These are phyloP conservation scores for Ctenodactylus gundi DNA, from an alignment of 2,113 vertebrate genomes.

Conservation along the genomic window DNA sequence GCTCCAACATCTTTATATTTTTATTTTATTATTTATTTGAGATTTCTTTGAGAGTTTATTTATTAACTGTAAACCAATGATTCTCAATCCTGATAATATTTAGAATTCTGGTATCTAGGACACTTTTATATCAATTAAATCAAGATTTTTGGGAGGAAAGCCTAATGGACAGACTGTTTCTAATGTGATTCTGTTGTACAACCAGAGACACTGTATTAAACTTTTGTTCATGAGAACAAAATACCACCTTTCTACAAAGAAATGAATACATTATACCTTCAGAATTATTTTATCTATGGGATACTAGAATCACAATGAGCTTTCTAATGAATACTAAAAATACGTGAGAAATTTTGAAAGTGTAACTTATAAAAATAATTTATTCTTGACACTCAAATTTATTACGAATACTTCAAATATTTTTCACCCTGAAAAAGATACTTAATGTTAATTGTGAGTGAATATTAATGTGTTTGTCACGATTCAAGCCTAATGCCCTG, in stretches of 20 bases:
- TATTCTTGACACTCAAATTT: slow-evolving; percentile 5
- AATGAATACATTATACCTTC: not conserved
- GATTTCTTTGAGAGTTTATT: not conserved
- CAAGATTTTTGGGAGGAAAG: not conserved
- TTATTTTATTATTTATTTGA: not conserved
- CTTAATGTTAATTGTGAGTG: not conserved
- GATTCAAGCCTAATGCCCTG: not conserved
- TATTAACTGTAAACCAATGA: not conserved
- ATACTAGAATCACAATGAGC: not conserved
- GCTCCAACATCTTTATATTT: too few species aligned
- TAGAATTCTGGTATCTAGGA: not conserved
- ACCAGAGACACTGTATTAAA: not conserved
- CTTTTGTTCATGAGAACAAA: not conserved
- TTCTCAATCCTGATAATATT: not conserved
- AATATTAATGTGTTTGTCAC: not conserved
- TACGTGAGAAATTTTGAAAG: not conserved
- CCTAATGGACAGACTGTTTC: not conserved
- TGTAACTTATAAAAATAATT: not conserved
- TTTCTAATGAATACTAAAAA: slow-evolving; percentile 4
- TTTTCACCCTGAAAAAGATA: not conserved
- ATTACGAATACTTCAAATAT: slow-evolving; percentile 2
- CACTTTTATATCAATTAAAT: not conserved
- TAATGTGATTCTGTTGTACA: not conserved
- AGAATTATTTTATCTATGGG: not conserved
- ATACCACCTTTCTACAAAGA: not conserved